Evolutionary conservation across 2,797 vertebrate species (phyloP).

Genomic region (Pagetopsis macropterus): DNA sequence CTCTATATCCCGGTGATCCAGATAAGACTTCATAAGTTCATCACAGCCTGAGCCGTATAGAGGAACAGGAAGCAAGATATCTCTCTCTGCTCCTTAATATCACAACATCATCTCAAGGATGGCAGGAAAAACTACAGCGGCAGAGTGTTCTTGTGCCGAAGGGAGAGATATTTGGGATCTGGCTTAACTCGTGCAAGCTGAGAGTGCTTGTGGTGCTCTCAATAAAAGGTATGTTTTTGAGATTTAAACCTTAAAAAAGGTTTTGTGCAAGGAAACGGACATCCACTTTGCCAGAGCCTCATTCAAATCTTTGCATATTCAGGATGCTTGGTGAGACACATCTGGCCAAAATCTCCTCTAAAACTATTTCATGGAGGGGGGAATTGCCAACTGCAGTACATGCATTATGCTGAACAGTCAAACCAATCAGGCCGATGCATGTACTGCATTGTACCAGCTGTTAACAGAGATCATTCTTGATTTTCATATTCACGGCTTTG

Average conservation of each 20-base stretch:
- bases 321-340: conserved; percentile 38
- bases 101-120: conserved; percentile 24
- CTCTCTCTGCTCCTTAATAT: conserved; percentile 36
- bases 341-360: conserved; percentile 55
- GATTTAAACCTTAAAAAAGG: background rate
- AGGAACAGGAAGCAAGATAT: conserved; percentile 39
- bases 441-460: conserved; percentile 65
- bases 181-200: background rate
- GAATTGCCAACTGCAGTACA: conserved; percentile 64
- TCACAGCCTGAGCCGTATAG: conserved; percentile 34
- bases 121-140: conserved; percentile 13
- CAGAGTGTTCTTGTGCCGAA: conserved; percentile 5
- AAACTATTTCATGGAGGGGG: conserved; percentile 44
- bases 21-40: conserved; percentile 59
- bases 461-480: conserved; percentile 56
- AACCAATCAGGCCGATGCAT: conserved; percentile 61
- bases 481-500: conserved; percentile 50
- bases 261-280: conserved; percentile 30
- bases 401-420: conserved; percentile 68
- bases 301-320: conserved; percentile 58
- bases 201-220: background rate
- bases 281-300: conserved; percentile 35
- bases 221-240: conserved; percentile 1
- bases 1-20: conserved; percentile 43
- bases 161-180: conserved; percentile 10